Base-by-base conservation (phyloP, 2,113 vertebrate species). In the Spea multiplicata region DNA sequence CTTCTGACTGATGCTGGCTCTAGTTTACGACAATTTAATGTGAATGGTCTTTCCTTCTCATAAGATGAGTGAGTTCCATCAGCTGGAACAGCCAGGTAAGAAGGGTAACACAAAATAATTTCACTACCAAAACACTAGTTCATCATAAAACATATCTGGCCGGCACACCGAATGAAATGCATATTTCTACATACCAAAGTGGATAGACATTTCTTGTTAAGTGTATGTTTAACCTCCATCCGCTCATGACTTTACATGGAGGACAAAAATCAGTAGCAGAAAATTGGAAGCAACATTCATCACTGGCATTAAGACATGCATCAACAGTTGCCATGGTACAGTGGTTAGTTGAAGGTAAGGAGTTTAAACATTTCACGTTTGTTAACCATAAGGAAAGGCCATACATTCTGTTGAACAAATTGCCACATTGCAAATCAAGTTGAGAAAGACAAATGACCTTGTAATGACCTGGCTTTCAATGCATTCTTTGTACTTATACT, bases 1-100 rank as follows among this genome's bases (percentile, higher is more conserved):
- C 66, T 76, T 76, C 64, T 66, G 52, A 55, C 12, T 67, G 52
- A 76, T 76, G 74, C 44, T 45, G 45, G 17, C 67, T n/a, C 12
- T 66, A 66, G 55, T 49, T 55, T 66, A 9, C 13, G 7, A 57
- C 66, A 66, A 44, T 66, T 53, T 53, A n/a, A 48, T 55, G 65
- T 67, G 49, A 53, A 67, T 46, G 67, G 50, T 14, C 49, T 67
- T 67, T 66, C 55, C 17, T 52, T 68, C 12, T 50, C 14, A 48
- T 13, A 13, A 64, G n/a, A 64, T 17, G 30, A 1, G 6, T 16
- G 16, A 17, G 14, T 8, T 73, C 8, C 14, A 73, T 47, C 44
- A 73, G 53, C n/a, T 14, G 70, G 71, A 46, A 48, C 44, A 68
- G 4, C 59, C 61, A 64, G 30, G 13, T 6, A 64, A 30, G 30